These are phyloP conservation scores for Heterodera filipjevi DNA, from an alignment of 2,888 invertebrate species.

Conservation along the genomic window DNA sequence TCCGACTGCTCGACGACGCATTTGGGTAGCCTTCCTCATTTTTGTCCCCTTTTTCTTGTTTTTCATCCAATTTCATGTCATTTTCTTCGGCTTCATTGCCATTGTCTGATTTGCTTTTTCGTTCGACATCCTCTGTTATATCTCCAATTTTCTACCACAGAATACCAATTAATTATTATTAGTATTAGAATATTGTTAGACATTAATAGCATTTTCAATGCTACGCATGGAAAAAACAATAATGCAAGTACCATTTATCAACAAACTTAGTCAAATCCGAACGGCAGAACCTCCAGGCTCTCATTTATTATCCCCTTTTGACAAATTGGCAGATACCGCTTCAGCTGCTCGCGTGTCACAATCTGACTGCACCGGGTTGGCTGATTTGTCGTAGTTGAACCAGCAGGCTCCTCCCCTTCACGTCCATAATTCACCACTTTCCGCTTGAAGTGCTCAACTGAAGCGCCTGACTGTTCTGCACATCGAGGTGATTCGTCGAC, in stretches of 20 bases:
- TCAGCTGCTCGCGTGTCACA: not conserved
- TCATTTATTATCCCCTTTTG: not conserved
- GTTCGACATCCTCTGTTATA: too few relatives aligned
- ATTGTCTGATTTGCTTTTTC: too few relatives aligned
- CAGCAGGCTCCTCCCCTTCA: not conserved
- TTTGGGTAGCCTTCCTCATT: too few relatives aligned
- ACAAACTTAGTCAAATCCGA: not conserved
- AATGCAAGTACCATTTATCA: too few relatives aligned
- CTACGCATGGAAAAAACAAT: not conserved
- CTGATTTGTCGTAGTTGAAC: not conserved
- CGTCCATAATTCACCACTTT: slow-evolving; percentile 1
- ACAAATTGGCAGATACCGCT: not conserved
- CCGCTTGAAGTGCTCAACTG: slow-evolving; percentile 3
- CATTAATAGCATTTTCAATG: not conserved
- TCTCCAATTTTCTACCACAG: too few relatives aligned
- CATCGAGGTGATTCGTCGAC: not conserved
- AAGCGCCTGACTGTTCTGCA: not conserved
- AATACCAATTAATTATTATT: too few relatives aligned
- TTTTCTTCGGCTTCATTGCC: not conserved
- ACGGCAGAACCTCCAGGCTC: not conserved
- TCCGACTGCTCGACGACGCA: too few relatives aligned
- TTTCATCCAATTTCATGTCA: not conserved
- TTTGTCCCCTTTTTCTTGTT: too few relatives aligned
- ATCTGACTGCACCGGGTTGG: not conserved
- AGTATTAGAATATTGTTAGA: too few relatives aligned